Conservation (phyloP, 53 echinoderm and acorn worm genomes). For the Mesocentrotus franciscanus region DNA sequence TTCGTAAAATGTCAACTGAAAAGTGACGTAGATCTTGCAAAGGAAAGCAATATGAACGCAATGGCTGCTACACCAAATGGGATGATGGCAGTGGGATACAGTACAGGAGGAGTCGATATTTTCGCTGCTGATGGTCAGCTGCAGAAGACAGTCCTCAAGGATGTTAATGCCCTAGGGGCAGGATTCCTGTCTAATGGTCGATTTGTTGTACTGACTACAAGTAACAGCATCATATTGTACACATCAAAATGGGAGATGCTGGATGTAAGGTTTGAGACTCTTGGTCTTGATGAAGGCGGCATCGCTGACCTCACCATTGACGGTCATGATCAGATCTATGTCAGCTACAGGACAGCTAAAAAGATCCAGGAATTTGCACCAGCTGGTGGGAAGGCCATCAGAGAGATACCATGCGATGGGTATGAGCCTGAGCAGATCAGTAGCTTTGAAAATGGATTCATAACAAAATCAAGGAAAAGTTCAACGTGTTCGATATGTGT, state of each 20-base stretch:
- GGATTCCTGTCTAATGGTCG: neutral
- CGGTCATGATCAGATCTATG: neutral
- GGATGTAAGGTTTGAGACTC: neutral
- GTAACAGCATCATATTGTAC: neutral
- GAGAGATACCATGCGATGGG: neutral
- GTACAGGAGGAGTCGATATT: neutral
- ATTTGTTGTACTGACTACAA: neutral
- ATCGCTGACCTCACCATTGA: neutral
- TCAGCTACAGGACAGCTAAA: neutral
- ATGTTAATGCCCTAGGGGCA: neutral
- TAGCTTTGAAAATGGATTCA: neutral
- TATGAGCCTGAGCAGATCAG: neutral
- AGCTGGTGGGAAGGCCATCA: neutral
- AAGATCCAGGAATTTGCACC: neutral
- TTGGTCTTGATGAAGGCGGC: neutral
- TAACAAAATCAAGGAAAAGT: neutral
- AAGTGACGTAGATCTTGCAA: neutral
- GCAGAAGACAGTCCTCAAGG: neutral
- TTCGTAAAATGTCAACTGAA: neutral
- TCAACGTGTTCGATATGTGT: neutral
- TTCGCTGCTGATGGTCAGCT: neutral
- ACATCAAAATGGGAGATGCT: neutral
- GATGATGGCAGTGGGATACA: neutral
- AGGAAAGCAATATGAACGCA: neutral
- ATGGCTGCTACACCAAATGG: neutral